Conservation (phyloP, 1,140 invertebrate genomes). For the Cherax quadricarinatus region DNA sequence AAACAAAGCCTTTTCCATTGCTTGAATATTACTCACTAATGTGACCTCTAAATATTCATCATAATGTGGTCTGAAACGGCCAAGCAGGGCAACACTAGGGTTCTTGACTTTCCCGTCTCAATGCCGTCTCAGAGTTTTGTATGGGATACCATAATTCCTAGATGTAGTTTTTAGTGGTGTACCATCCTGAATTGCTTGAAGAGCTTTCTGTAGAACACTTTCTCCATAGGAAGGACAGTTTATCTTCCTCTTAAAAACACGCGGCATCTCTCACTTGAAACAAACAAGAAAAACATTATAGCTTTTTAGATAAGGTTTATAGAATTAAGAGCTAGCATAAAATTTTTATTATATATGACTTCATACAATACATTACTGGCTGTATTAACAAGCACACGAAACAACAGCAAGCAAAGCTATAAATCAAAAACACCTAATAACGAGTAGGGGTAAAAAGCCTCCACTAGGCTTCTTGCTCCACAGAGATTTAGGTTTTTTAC, state of each 20-base stretch:
- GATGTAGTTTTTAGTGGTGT: slow-evolving; percentile 24
- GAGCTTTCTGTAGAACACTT: not conserved
- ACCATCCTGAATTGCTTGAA: slow-evolving; percentile 37
- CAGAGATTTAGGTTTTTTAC: slow-evolving; percentile 8
- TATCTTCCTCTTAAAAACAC: slow-evolving; percentile 16
- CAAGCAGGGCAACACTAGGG: not conserved
- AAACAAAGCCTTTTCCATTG: no score
- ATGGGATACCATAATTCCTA: slow-evolving; percentile 41
- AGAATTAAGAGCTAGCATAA: not conserved
- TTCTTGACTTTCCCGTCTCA: no score
- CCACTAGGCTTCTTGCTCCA: slow-evolving; percentile 9
- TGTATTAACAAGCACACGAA: no score
- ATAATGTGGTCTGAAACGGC: slow-evolving; percentile 15
- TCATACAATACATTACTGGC: no score
- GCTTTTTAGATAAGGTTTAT: no score
- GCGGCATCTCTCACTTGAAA: not conserved
- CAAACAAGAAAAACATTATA: not conserved
- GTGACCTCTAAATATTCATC: no score
- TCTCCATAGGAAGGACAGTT: slow-evolving; percentile 18
- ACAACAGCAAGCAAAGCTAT: no score
- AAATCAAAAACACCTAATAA: no score
- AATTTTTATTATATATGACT: not conserved
- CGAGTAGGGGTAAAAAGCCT: slow-evolving; percentile 2
- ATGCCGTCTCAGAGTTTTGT: slow-evolving; percentile 33
- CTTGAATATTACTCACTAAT: slow-evolving; percentile 16